phyloP scores from a whole-genome alignment of 2,797 vertebrate genomes.

The Allobates femoralis region DNA sequence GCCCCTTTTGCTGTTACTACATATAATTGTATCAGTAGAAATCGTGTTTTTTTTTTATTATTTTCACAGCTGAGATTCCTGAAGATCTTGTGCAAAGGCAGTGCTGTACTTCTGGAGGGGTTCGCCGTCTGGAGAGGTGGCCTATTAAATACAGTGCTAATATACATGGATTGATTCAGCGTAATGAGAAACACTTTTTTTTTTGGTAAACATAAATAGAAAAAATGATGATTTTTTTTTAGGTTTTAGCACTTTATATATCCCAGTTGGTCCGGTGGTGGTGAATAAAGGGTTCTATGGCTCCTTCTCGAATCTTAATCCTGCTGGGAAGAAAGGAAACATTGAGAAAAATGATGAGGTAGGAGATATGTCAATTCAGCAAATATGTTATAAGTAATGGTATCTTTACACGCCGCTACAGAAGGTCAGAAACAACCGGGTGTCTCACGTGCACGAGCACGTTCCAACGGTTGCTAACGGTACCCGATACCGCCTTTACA shows the following conservation, averaged over 20 bases:
- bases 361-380: not conserved
- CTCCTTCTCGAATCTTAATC: slow-evolving; percentile 87
- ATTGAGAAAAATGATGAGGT: not conserved
- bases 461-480: too few species aligned
- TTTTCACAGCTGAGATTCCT: slow-evolving; percentile 89
- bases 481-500: too few species aligned
- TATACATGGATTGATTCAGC: slow-evolving; percentile 81
- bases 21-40: slow-evolving; percentile 73
- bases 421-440: too few species aligned
- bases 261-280: slow-evolving; percentile 80
- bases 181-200: slow-evolving; percentile 79
- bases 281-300: slow-evolving; percentile 76
- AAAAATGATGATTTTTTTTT: slow-evolving; percentile 76
- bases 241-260: slow-evolving; percentile 78
- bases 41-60: slow-evolving; percentile 80
- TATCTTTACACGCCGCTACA: too few species aligned
- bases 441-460: too few species aligned
- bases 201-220: slow-evolving; percentile 87
- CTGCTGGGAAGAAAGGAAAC: slow-evolving; percentile 71
- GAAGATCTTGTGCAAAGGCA: slow-evolving; percentile 87
- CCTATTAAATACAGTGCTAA: slow-evolving; percentile 89
- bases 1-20: not conserved
- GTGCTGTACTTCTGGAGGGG: slow-evolving; percentile 77
- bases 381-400: not conserved
- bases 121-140: slow-evolving; percentile 72